phyloP scores from a whole-genome alignment of 2,797 vertebrate genomes.

The Psittacula echo region DNA sequence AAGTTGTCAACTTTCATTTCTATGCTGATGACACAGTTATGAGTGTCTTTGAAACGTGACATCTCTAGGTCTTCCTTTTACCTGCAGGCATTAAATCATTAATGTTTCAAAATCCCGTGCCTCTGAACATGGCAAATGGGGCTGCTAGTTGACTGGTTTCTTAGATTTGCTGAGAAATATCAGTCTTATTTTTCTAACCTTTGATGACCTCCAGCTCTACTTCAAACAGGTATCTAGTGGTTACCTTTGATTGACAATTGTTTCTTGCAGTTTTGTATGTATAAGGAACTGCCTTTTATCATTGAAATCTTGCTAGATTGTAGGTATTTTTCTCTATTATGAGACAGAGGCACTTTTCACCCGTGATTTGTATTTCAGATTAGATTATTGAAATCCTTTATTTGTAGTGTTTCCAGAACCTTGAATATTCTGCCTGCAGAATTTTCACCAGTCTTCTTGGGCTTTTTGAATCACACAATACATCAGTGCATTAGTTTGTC shows the following conservation, averaged over 20 bases:
- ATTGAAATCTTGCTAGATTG: conserved; percentile 25
- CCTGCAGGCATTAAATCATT: conserved; percentile 62
- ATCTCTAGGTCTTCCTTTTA: conserved; percentile 38
- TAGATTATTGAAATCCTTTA: conserved; percentile 40
- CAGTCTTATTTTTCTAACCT: conserved; percentile 22
- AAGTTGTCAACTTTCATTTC: conserved; percentile 62
- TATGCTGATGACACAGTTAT: conserved; percentile 27
- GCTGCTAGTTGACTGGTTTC: conserved; percentile 8
- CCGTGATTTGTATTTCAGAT: conserved; percentile 33
- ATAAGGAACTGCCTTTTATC: conserved; percentile 55
- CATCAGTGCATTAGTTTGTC: not conserved
- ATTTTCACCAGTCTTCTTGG: not conserved
- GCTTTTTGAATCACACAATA: not conserved
- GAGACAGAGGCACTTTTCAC: conserved; percentile 14
- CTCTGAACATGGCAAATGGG: conserved; percentile 26
- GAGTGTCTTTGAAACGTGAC: conserved; percentile 59
- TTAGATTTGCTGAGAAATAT: conserved; percentile 28
- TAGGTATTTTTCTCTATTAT: conserved; percentile 42
- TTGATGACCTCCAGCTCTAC: conserved; percentile 22
- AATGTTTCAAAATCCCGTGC: conserved; percentile 54
- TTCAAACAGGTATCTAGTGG: conserved; percentile 28
- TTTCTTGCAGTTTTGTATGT: conserved; percentile 40
- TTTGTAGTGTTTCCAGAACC: conserved; percentile 19
- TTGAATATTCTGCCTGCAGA: conserved; percentile 16
- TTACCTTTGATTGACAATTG: conserved; percentile 53